These are phyloP conservation scores for Callinectes sapidus DNA, from an alignment of 2,888 invertebrate genomes.

Conservation along the genomic window DNA sequence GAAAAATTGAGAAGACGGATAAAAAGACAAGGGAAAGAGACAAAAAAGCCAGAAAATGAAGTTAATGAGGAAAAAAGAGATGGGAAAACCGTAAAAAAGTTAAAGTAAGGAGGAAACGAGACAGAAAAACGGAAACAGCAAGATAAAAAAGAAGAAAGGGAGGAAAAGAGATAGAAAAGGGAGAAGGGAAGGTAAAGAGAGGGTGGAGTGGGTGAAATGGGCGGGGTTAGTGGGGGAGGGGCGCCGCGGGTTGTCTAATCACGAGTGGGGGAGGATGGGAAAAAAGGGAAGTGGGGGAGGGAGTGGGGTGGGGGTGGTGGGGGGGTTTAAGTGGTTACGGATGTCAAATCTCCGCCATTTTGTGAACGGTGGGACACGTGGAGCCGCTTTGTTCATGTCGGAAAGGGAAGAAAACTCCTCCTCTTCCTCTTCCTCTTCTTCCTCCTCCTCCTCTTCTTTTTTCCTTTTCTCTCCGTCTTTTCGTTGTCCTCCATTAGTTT, in stretches of 20 bases:
- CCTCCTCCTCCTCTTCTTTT: background rate
- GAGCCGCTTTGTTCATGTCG: background rate
- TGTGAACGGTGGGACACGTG: background rate
- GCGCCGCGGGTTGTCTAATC: slow-evolving; percentile 28
- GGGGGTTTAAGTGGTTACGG: background rate
- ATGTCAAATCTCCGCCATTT: background rate
- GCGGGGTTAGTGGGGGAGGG: background rate
- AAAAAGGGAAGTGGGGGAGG: background rate
- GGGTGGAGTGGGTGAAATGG: background rate
- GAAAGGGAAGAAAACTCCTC: background rate
- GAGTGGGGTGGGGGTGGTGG: background rate
- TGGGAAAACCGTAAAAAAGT: too few species aligned
- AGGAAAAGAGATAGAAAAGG: background rate
- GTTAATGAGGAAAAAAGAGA: background rate
- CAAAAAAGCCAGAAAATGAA: background rate
- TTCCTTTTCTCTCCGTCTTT: background rate
- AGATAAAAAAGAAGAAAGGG: background rate
- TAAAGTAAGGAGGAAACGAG: background rate
- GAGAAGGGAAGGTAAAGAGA: background rate
- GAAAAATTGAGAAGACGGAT: too few species aligned
- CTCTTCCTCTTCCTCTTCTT: background rate
- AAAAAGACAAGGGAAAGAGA: background rate
- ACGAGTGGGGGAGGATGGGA: background rate
- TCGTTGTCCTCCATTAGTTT: background rate
- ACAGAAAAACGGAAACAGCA: background rate